A percentile compares a stretch with the other conserved stretches of the same genome.
Conservation (phyloP, 2,113 vertebrate species). For the Osmerus mordax region DNA sequence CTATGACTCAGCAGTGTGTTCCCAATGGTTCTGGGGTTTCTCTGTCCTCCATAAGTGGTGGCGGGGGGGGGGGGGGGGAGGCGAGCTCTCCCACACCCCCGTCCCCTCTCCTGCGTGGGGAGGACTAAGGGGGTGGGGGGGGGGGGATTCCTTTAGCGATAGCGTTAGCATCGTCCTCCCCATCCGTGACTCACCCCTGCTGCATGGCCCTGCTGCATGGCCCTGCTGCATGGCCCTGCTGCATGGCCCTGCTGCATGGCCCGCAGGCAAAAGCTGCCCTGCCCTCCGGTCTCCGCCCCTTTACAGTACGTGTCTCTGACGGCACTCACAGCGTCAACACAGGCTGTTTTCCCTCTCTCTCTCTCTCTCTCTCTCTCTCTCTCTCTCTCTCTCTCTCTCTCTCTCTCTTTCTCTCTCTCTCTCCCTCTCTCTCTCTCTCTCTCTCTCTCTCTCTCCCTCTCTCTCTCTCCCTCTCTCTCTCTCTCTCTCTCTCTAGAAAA, state of each 20-base stretch:
- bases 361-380: background rate
- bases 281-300: slow-evolving; percentile 12
- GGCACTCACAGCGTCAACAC: slow-evolving; percentile 10
- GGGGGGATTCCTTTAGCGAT: slow-evolving; percentile 46
- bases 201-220: background rate
- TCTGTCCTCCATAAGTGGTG: slow-evolving; percentile 38
- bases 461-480: too few relatives aligned
- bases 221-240: background rate
- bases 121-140: slow-evolving; percentile 24
- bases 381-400: background rate
- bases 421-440: too few relatives aligned
- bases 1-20: slow-evolving; percentile 13
- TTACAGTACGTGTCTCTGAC: background rate
- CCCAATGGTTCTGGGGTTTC: slow-evolving; percentile 37
- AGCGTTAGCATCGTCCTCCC: slow-evolving; percentile 22
- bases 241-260: background rate
- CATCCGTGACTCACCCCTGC: slow-evolving; percentile 30
- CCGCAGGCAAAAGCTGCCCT: slow-evolving; percentile 4
- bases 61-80: background rate
- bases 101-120: slow-evolving; percentile 27
- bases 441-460: too few relatives aligned
- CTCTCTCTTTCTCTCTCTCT: too few relatives aligned
- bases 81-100: slow-evolving; percentile 38
- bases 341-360: background rate
- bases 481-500: too few relatives aligned